A percentile compares a stretch with the other conserved stretches of the same genome.
Conservation (phyloP, 2,113 vertebrate species). For the Rissa tridactyla region DNA sequence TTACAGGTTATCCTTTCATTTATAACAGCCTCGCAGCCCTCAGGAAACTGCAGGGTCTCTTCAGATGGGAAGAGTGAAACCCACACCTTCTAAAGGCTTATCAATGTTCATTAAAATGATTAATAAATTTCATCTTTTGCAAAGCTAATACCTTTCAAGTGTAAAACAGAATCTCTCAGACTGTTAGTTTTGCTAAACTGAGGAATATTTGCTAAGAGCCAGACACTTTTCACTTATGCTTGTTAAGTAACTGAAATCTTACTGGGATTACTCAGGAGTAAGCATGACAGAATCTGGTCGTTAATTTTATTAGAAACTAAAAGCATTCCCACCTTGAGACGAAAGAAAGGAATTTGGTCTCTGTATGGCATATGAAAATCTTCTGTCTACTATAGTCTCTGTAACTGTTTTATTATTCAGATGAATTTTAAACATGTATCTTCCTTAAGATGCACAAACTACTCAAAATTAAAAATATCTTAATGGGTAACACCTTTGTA, state of each 20-base stretch:
- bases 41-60: neutral
- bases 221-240: neutral
- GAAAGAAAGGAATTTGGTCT: neutral
- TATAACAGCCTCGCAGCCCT: neutral
- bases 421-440: neutral
- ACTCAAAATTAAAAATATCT: neutral
- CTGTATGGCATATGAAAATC: neutral
- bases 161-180: neutral
- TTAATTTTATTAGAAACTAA: conserved; percentile 1
- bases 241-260: neutral
- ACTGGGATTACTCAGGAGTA: neutral
- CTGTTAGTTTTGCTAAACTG: neutral
- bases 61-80: neutral
- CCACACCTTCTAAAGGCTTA: neutral
- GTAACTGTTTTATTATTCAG: neutral
- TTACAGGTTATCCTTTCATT: neutral
- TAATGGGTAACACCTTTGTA: neutral
- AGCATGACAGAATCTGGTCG: neutral
- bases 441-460: neutral
- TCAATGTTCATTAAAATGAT: neutral
- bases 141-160: neutral
- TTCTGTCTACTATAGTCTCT: neutral
- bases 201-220: neutral
- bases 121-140: neutral
- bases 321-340: neutral